These are phyloP conservation scores for Ectobius pallidus DNA, from an alignment of 2,888 invertebrate genomes.

Conservation along the genomic window DNA sequence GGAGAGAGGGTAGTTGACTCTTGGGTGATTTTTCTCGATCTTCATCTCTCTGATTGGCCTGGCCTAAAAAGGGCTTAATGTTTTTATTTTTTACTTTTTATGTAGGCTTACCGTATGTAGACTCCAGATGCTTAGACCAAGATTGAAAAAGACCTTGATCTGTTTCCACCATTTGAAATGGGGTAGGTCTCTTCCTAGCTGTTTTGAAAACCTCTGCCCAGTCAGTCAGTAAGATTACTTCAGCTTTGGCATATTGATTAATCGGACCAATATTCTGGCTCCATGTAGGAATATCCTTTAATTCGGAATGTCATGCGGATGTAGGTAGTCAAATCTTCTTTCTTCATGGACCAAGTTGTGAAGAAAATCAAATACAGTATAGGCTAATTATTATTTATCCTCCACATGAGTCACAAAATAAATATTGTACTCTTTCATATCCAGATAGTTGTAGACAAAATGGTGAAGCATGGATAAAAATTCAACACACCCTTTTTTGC, in stretches of 20 bases:
- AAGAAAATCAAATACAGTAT: slow-evolving; percentile 1
- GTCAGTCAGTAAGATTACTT: background rate
- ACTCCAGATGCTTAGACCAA: background rate
- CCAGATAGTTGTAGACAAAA: no score
- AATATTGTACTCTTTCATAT: background rate
- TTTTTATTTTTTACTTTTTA: no score
- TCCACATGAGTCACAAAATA: background rate
- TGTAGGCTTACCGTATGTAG: background rate
- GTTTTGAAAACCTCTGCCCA: no score
- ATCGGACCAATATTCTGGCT: background rate
- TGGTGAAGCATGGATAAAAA: background rate
- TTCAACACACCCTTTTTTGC: background rate
- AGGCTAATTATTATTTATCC: background rate
- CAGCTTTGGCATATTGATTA: background rate
- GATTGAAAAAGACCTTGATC: background rate
- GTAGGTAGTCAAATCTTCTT: slow-evolving; percentile 3
- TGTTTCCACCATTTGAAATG: background rate
- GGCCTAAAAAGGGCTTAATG: background rate
- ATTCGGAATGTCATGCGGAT: slow-evolving; percentile 1
- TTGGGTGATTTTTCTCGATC: background rate
- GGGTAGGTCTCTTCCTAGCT: no score
- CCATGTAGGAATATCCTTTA: background rate
- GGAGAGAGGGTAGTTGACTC: background rate
- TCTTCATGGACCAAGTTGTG: background rate
- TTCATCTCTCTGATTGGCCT: background rate